phyloP scores from a whole-genome alignment of 1,140 invertebrate species.

The Phymorhynchus buccinoides region DNA sequence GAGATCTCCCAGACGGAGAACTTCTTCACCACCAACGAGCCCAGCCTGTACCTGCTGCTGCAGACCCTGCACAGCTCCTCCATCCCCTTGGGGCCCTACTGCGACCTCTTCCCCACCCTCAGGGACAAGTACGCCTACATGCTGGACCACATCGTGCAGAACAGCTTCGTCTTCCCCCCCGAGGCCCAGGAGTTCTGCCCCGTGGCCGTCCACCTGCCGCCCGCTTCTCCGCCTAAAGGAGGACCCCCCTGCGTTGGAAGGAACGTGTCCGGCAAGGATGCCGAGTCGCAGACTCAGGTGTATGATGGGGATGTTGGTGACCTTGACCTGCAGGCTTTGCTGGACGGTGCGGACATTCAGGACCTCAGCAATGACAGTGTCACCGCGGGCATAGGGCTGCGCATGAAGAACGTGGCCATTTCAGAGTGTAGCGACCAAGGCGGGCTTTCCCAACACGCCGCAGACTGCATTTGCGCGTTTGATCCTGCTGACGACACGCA shows the following conservation, averaged over 20 bases:
- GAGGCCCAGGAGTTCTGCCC: slow-evolving; percentile 53
- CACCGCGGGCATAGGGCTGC: neutral
- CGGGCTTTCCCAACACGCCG: neutral
- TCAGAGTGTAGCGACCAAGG: neutral
- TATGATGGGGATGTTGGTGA: neutral
- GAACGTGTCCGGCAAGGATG: neutral
- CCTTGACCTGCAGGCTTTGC: neutral
- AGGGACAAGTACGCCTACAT: slow-evolving; percentile 73
- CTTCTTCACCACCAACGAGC: slow-evolving; percentile 67
- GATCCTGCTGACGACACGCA: neutral
- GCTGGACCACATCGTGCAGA: slow-evolving; percentile 56
- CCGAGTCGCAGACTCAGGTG: neutral
- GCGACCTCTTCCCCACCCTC: slow-evolving; percentile 75
- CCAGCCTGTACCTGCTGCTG: slow-evolving; percentile 76
- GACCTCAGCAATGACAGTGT: slow-evolving; percentile 23
- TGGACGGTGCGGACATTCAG: neutral
- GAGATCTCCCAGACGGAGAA: slow-evolving; percentile 68
- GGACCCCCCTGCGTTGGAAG: neutral
- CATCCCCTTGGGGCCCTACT: slow-evolving; percentile 76
- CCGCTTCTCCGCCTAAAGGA: slow-evolving; percentile 25
- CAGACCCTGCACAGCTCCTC: slow-evolving; percentile 77
- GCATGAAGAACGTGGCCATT: slow-evolving; percentile 2
- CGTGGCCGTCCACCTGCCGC: slow-evolving; percentile 59
- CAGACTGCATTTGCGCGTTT: too few relatives aligned
- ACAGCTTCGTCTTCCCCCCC: slow-evolving; percentile 24